phyloP scores from a whole-genome alignment of 2,113 vertebrate species.

The Pardalotus punctatus region DNA sequence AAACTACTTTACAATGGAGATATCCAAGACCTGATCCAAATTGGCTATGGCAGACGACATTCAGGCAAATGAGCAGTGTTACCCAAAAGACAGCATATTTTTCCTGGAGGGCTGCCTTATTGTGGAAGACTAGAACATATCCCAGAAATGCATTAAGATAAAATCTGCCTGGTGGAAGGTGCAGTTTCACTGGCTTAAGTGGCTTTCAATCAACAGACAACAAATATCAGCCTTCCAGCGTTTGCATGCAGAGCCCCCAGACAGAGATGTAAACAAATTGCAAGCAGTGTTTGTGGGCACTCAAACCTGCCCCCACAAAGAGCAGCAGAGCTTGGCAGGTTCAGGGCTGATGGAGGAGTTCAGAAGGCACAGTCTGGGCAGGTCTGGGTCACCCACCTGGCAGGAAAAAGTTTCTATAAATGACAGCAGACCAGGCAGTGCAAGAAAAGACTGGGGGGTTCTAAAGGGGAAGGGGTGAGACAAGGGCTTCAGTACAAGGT shows the following conservation, averaged over 20 bases:
- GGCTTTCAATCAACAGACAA: background rate
- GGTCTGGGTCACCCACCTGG: background rate
- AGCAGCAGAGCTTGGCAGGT: background rate
- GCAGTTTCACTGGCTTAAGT: conserved; percentile 11
- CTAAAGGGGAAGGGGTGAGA: background rate
- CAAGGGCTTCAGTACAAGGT: background rate
- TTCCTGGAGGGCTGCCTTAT: conserved; percentile 19
- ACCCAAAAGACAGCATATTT: background rate
- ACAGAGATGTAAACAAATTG: background rate
- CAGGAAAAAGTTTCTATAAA: background rate
- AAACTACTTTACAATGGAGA: background rate
- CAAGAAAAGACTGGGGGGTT: background rate
- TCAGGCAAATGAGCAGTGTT: conserved; percentile 9
- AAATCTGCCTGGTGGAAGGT: background rate
- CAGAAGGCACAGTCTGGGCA: background rate
- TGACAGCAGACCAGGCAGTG: background rate
- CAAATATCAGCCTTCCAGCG: background rate
- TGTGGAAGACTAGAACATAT: background rate
- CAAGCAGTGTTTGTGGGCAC: background rate
- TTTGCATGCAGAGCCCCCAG: background rate
- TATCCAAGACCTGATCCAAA: conserved; percentile 23
- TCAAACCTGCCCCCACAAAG: background rate
- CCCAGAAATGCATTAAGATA: conserved; percentile 40
- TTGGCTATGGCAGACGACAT: conserved; percentile 29
- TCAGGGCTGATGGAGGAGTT: background rate